phyloP scores from a whole-genome alignment of 2,797 vertebrate genomes.

The Pogoniulus pusillus region DNA sequence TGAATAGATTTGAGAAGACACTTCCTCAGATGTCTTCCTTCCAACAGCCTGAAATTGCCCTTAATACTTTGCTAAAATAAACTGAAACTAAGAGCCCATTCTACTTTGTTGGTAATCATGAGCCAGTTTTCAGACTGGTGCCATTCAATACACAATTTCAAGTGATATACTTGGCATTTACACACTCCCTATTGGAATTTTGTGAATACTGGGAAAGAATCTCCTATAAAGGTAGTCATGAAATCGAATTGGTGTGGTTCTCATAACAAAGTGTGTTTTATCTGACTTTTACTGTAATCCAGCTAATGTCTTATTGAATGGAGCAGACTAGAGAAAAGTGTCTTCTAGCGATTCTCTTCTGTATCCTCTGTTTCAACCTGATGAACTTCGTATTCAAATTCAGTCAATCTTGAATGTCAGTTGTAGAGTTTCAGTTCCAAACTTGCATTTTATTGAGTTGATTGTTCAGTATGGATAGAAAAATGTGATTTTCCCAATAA shows the following conservation, averaged over 20 bases:
- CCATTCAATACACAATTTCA: not conserved
- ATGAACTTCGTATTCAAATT: conserved; percentile 11
- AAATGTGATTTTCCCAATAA: conserved; percentile 32
- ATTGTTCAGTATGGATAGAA: not conserved
- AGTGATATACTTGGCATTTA: not conserved
- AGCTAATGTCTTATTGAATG: conserved; percentile 4
- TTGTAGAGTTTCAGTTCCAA: not conserved
- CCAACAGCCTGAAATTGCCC: not conserved
- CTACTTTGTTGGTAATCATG: not conserved
- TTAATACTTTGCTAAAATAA: not conserved
- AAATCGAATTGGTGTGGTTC: conserved; percentile 31
- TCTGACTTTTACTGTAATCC: not conserved
- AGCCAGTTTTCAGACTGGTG: not conserved
- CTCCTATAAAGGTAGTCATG: conserved; percentile 18
- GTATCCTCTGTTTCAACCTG: not conserved
- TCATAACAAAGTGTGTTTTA: not conserved
- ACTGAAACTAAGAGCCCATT: not conserved
- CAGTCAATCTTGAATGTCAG: not conserved
- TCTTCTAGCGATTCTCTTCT: not conserved
- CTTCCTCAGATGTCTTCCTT: not conserved
- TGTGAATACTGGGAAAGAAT: not conserved
- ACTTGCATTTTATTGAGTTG: conserved; percentile 56
- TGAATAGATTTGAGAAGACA: not conserved
- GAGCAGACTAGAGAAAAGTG: conserved; percentile 17
- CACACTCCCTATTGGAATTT: not conserved